phyloP scores from a whole-genome alignment of 2,797 vertebrate species.

The Toxotes lorentzi region DNA sequence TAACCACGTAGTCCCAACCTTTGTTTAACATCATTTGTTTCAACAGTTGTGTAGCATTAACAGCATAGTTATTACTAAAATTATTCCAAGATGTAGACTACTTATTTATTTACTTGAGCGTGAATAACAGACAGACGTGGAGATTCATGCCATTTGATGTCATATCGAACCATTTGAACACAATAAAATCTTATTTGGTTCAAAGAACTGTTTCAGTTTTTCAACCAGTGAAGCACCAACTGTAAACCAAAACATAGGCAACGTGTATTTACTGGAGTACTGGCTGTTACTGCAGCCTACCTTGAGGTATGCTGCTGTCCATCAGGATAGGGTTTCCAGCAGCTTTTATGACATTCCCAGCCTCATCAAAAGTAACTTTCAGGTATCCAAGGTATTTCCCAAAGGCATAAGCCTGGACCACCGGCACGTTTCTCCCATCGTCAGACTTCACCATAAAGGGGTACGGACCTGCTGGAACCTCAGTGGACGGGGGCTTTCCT shows the following conservation, averaged over 20 bases:
- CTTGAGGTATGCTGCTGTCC: constrained; percentile 88
- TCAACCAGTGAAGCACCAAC: neutral
- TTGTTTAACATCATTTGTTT: constrained; percentile 8
- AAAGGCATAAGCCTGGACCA: constrained; percentile 94
- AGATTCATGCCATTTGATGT: neutral
- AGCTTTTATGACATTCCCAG: constrained; percentile 87
- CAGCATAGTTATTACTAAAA: neutral
- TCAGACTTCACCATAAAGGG: constrained; percentile 89
- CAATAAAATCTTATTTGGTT: neutral
- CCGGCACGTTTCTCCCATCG: constrained; percentile 88
- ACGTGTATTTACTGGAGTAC: neutral
- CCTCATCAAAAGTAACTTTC: constrained; percentile 89
- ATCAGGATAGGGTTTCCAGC: constrained; percentile 92
- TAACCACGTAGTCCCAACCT: neutral
- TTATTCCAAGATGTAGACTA: neutral
- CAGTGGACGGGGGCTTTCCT: constrained; percentile 89
- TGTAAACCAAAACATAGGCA: neutral
- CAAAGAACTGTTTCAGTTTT: neutral
- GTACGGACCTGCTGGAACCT: constrained; percentile 87
- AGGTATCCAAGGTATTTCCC: constrained; percentile 93
- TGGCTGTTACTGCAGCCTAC: constrained; percentile 68
- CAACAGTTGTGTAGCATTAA: neutral
- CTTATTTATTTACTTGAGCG: neutral
- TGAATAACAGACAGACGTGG: neutral
- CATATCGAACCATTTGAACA: neutral